Evolutionary conservation across 2,888 invertebrate genomes (phyloP).

Genomic region (Plebejus melissa): DNA sequence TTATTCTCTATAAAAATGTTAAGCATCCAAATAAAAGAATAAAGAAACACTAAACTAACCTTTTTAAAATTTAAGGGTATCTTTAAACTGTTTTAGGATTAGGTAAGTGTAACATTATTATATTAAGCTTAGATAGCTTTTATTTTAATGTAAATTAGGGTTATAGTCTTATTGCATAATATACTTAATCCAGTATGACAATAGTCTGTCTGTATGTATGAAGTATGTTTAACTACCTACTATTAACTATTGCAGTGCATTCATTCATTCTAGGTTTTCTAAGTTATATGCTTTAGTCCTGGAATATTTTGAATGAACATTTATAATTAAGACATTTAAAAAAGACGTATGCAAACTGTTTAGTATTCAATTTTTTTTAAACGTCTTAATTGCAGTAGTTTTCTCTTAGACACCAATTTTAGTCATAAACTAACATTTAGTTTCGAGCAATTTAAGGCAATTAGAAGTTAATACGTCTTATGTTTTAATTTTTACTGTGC

Average conservation of each 20-base stretch:
- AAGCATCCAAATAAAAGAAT: neutral
- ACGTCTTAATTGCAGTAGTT: neutral
- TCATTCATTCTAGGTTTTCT: no score
- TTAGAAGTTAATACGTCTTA: neutral
- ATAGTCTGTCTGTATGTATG: no score
- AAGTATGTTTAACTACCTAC: no score
- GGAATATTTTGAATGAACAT: neutral
- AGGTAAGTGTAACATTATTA: neutral
- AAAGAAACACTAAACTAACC: neutral
- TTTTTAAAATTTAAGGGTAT: neutral
- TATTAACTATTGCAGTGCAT: no score
- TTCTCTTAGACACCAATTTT: conserved; percentile 14
- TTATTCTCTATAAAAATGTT: neutral
- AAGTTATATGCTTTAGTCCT: no score
- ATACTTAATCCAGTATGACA: no score
- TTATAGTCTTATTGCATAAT: no score
- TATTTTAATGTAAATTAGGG: no score
- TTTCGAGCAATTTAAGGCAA: neutral
- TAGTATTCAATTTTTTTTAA: neutral
- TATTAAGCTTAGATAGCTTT: neutral
- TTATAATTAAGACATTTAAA: neutral
- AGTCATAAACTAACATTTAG: neutral
- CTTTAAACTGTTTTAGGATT: neutral
- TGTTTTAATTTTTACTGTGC: neutral
- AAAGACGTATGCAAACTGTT: neutral